Percentiles rank a stretch among this genome's conserved stretches.
Evolutionary conservation across 2,888 invertebrate species (phyloP).

Genomic region (Eupithecia tripunctaria): DNA sequence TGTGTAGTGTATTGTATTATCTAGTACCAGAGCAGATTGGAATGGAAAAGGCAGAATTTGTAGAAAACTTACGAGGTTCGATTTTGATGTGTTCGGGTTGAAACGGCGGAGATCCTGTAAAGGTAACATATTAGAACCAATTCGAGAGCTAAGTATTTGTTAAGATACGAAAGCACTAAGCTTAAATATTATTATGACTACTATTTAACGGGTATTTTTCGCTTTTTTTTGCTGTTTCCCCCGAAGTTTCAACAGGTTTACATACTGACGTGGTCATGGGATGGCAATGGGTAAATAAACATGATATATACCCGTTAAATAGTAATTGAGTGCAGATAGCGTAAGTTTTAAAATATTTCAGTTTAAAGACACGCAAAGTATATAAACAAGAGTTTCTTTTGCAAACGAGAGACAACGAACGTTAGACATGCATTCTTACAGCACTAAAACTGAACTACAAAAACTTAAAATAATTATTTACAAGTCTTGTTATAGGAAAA

Average conservation of each 20-base stretch:
- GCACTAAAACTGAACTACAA: neutral
- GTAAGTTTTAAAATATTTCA: neutral
- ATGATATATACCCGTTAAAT: too few relatives aligned
- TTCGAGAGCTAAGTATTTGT: slow-evolving; percentile 15
- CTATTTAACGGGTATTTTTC: too few relatives aligned
- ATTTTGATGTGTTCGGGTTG: slow-evolving; percentile 62
- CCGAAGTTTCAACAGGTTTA: too few relatives aligned
- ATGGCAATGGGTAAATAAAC: too few relatives aligned
- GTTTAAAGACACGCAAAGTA: slow-evolving; percentile 5
- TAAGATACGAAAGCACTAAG: slow-evolving; percentile 29
- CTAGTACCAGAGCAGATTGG: too few relatives aligned
- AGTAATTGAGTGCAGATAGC: too few relatives aligned
- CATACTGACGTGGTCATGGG: too few relatives aligned
- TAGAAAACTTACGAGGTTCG: slow-evolving; percentile 66
- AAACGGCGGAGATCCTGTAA: slow-evolving; percentile 52
- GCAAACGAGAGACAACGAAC: neutral
- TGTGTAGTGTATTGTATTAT: too few relatives aligned
- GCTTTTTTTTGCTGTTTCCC: too few relatives aligned
- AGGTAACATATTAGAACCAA: neutral
- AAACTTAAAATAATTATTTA: neutral
- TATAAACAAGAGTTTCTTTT: slow-evolving; percentile 1
- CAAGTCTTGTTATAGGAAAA: neutral
- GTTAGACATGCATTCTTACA: neutral
- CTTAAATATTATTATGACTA: neutral
- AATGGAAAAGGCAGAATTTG: neutral